These are phyloP conservation scores for Lynx canadensis DNA, from an alignment of 2,113 vertebrate species.

Conservation along the genomic window DNA sequence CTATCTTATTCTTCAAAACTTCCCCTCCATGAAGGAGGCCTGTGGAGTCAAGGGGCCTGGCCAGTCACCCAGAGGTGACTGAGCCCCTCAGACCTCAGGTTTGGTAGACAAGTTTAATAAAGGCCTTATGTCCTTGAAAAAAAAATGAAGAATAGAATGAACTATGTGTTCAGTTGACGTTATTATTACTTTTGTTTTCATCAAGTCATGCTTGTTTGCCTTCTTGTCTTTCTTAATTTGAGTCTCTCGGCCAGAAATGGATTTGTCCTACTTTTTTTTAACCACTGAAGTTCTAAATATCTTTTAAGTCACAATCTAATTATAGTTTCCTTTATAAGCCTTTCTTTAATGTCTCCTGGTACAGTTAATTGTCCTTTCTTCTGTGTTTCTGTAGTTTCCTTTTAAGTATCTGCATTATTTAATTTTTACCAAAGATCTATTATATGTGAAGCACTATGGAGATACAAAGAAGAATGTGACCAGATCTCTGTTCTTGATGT, in stretches of 20 bases:
- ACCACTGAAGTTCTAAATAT: neutral
- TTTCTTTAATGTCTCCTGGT: neutral
- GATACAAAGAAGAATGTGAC: neutral
- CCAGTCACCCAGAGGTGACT: neutral
- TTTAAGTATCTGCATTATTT: neutral
- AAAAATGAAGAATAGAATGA: neutral
- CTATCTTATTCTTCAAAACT: neutral
- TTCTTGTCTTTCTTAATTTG: constrained; percentile 13
- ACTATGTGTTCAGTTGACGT: neutral
- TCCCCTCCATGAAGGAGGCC: neutral
- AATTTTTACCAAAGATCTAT: neutral
- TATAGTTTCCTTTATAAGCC: neutral
- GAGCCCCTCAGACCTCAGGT: neutral
- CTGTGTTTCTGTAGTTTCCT: neutral
- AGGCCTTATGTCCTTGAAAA: neutral
- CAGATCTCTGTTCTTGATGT: neutral
- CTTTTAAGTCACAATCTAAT: neutral
- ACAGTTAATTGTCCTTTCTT: neutral
- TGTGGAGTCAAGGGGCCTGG: neutral
- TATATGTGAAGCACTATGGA: neutral
- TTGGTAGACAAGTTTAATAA: neutral
- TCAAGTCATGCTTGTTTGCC: neutral
- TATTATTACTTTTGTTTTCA: neutral
- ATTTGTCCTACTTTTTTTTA: neutral
- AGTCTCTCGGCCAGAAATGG: neutral